phyloP scores from a whole-genome alignment of 2,888 invertebrate genomes.

The Caenorhabditis doughertyi region DNA sequence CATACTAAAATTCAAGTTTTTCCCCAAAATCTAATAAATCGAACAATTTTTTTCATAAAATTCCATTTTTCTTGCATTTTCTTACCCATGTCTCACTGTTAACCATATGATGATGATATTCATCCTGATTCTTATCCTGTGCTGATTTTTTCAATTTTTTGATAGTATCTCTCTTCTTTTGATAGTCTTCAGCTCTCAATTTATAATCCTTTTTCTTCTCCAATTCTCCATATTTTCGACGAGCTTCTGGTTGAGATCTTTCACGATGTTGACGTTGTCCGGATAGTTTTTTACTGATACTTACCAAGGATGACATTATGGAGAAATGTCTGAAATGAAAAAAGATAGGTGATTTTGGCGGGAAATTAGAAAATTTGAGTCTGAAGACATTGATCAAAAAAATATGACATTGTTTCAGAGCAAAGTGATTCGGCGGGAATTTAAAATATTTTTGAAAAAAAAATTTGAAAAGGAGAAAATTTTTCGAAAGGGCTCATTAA shows the following conservation, averaged over 20 bases:
- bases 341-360: background rate
- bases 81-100: constrained; percentile 88
- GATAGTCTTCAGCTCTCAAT: constrained; percentile 78
- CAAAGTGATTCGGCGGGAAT: too few relatives aligned
- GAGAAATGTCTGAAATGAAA: constrained; percentile 29
- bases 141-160: constrained; percentile 91
- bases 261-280: constrained; percentile 77
- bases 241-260: constrained; percentile 74
- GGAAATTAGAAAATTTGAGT: too few relatives aligned
- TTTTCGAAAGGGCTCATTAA: too few relatives aligned
- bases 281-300: constrained; percentile 74
- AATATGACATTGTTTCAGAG: too few relatives aligned
- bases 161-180: constrained; percentile 89
- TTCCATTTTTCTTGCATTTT: background rate
- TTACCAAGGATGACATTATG: constrained; percentile 75
- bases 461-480: too few relatives aligned
- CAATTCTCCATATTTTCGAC: constrained; percentile 76
- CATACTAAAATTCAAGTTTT: too few relatives aligned
- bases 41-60: background rate
- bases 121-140: constrained; percentile 96
- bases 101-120: constrained; percentile 98
- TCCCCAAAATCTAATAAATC: too few relatives aligned
- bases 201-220: constrained; percentile 83
- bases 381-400: too few relatives aligned
- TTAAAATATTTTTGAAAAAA: too few relatives aligned